Conservation (phyloP, 2,113 vertebrate species). For the Sterrhoptilus dennistouni region DNA sequence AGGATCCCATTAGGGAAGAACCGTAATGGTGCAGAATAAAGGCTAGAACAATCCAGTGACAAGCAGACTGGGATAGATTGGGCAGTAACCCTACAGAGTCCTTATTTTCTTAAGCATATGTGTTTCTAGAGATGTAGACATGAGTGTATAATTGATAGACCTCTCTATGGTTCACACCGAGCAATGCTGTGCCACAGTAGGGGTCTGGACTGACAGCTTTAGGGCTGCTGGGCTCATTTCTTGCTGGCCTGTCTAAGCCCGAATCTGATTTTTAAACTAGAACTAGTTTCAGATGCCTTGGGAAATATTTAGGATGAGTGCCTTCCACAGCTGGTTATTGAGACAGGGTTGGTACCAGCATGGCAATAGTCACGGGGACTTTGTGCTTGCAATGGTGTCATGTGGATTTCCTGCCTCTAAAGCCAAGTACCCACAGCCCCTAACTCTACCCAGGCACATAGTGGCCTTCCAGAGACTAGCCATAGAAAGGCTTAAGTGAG, state of each 20-base stretch:
- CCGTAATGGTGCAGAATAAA: neutral
- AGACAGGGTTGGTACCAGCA: neutral
- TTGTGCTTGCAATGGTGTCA: neutral
- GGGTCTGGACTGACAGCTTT: neutral
- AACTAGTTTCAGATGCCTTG: neutral
- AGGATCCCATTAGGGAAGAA: neutral
- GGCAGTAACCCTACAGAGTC: neutral
- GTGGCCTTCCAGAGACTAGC: neutral
- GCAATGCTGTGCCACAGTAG: neutral
- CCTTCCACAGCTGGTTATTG: neutral
- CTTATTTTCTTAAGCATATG: neutral
- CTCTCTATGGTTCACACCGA: neutral
- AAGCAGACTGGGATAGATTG: neutral
- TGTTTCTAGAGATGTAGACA: neutral
- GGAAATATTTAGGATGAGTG: neutral
- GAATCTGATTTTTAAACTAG: neutral
- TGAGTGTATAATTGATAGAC: neutral
- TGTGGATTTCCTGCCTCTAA: neutral
- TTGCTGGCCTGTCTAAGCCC: neutral
- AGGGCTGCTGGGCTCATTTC: neutral
- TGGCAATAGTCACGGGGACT: neutral
- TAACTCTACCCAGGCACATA: too few relatives aligned
- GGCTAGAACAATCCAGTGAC: neutral
- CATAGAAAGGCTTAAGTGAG: neutral
- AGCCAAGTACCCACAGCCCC: neutral